Base-by-base conservation (phyloP, 2,113 vertebrate species). In the Clarias gariepinus region DNA sequence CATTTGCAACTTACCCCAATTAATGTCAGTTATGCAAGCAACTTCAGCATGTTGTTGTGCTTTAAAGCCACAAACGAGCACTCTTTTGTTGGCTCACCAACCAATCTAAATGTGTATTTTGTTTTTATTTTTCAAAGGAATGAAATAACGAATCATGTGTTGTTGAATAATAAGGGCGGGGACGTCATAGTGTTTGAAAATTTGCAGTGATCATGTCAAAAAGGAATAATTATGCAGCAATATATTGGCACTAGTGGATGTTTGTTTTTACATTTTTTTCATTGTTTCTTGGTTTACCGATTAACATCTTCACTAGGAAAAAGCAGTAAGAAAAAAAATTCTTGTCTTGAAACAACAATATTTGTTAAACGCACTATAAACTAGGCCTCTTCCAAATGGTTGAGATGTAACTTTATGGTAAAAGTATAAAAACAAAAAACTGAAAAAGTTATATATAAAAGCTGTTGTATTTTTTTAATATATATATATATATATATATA, bases 1-100 rank as follows among this genome's bases (percentile, higher is more conserved):
- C 57, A 61, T 80, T 55, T 79, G 18, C 53, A 53, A 57, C 28
- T 58, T 55, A 58, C 13, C 53, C 77, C 53, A 79, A 58, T 79
- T 79, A 79, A 58, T 33, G 77, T 79, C 77, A 79, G 77, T 57
- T 18, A 18, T 79, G 77, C 0, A 57, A 79, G 76, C 52, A 57
- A 79, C 76, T 30, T 12, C 12, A 58, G 16, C 53, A 30, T 55
- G 52, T 79, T 79, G 36, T 64, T 52, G 41, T 55, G 5, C 55
- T 60, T 16, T 16, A 25, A 4, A 25, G 41, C 36, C 5, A 15
- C 41, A 47, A 47, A 47, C 2, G 9, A 73, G 23, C 19, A 74
- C 58, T 16, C n/a, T 47, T n/a, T 33, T 53, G 57, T 63, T 63
- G 36, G 33, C 71, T 64, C 83, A 69, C 7, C 68, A 2, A 69